Evolutionary conservation across 2,888 invertebrate species (phyloP), one percentile per base, ranked within the genome.

Genomic region (Caenorhabditis auriculariae): DNA sequence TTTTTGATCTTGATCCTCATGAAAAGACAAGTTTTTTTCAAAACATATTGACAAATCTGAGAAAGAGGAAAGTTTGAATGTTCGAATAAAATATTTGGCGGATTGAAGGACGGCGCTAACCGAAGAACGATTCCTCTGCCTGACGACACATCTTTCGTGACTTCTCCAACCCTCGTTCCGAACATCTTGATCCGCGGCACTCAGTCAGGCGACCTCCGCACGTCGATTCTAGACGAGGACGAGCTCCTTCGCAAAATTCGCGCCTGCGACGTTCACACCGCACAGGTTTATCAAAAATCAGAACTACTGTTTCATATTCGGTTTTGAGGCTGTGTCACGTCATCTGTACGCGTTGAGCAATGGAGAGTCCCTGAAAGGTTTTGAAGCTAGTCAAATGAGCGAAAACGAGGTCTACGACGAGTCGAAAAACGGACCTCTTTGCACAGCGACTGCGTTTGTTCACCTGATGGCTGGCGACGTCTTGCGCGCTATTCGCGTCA

Each of bases 391-490:
- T n/a, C n/a, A n/a, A n/a, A n/a, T n/a, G n/a, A n/a, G n/a, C n/a
- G n/a, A n/a, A n/a, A n/a, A n/a, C n/a, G n/a, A n/a, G n/a, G n/a
- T n/a, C n/a, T n/a, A n/a, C n/a, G n/a, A n/a, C n/a, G n/a, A n/a
- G n/a, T n/a, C n/a, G n/a, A n/a, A 63, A 27, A 49, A 55, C 37
- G 63, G 63, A 21, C 59, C 64, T 23, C 44, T 64, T 6, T 55
- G 56, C 26, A 57, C 60, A 0, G 54, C 63, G 3, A 52, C 58
- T 9, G 66, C 68, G 4, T 51, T 64, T 17, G 53, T 69, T 24
- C 64, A 72, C 63, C 51, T 72, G 24, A 59, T 66, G 50, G 58
- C 66, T 50, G 71, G 71, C 7, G 57, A 70, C 28, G 44, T 70
- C n/a, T 41, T 50, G 29, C 38, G 49, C 37, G 65, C 69, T 15